Base-by-base conservation (phyloP, 2,888 invertebrate genomes). In the Galeopsomyia nigrocyanea region DNA sequence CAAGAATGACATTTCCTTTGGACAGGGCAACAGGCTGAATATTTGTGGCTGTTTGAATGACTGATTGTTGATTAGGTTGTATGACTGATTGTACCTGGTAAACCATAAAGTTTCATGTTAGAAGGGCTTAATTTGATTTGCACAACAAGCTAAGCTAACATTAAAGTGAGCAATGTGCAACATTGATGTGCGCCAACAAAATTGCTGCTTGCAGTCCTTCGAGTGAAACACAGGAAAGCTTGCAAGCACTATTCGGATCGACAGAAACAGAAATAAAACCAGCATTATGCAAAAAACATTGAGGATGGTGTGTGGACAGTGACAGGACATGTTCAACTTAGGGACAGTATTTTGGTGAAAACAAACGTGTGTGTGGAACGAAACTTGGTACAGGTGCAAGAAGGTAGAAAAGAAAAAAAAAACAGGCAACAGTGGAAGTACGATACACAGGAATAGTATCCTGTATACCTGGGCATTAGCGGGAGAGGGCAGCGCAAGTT, bases 21-120 rank as follows among this genome's bases (percentile, higher is more conserved):
- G 94, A 91, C 86, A 96, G 89, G 86, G 92, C 91, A 84, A 94
- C 91, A 80, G 94, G 92, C 85, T 94, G 93, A 80, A 94, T 90
- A 86, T 94, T 95, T 68, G 95, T 92, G 77, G 96, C 95, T 76
- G 95, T 95, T 89, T 98, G 97, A 87, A 98, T 97, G 67, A 97
- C 97, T 78, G 96, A 97, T 86, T 96, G 96, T 87, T 96, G 96
- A 87, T 96, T 96, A 77, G 96, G 94, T 88, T 98, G 97, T 87
- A 97, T 97, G 77, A 97, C 97, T 81, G 97, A 96, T 88, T 97
- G 97, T 78, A 95, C 95, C 93, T 96, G 89, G 69, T 90, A 87
- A 80, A 78, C 77, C 2, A 78, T 77, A 76, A 75, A 66, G 17
- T 14, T 3, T 21, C 2, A n/a, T 19, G 7, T 57, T 57, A 64